Evolutionary conservation across 2,797 vertebrate genomes (phyloP).

Genomic region (Phylloscopus collybita): DNA sequence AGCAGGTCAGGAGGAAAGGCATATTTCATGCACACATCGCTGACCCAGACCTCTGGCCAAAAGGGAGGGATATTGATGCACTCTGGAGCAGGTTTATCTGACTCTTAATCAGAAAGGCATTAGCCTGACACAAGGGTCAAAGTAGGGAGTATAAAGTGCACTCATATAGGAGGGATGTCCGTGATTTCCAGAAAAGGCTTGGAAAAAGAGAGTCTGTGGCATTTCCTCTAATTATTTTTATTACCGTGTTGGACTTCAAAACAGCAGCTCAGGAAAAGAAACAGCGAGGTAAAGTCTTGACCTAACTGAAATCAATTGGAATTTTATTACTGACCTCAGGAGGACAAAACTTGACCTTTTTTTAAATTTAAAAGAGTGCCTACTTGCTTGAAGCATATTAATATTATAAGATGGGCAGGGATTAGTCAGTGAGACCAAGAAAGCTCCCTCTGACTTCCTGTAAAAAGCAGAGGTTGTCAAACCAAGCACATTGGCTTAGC

Average conservation of each 20-base stretch:
- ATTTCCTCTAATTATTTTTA: constrained; percentile 67
- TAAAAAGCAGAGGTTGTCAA: not conserved
- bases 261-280: constrained; percentile 38
- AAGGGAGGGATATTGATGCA: not conserved
- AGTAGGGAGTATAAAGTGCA: constrained; percentile 8
- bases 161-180: not conserved
- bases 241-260: constrained; percentile 46
- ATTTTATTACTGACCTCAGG: constrained; percentile 26
- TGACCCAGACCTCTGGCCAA: not conserved
- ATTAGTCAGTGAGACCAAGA: not conserved
- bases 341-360: not conserved
- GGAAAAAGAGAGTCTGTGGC: constrained; percentile 20
- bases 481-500: not conserved
- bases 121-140: constrained; percentile 54
- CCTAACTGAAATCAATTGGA: not conserved
- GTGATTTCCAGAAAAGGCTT: constrained; percentile 14
- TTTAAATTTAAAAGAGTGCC: not conserved
- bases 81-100: constrained; percentile 45
- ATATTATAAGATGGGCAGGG: not conserved
- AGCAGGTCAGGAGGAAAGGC: not conserved
- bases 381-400: not conserved
- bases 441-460: not conserved
- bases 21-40: not conserved
- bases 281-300: not conserved
- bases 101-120: constrained; percentile 46